Percentiles rank a stretch among this genome's conserved stretches.
Conservation (phyloP, 2,888 invertebrate genomes). For the Laothoe populi region DNA sequence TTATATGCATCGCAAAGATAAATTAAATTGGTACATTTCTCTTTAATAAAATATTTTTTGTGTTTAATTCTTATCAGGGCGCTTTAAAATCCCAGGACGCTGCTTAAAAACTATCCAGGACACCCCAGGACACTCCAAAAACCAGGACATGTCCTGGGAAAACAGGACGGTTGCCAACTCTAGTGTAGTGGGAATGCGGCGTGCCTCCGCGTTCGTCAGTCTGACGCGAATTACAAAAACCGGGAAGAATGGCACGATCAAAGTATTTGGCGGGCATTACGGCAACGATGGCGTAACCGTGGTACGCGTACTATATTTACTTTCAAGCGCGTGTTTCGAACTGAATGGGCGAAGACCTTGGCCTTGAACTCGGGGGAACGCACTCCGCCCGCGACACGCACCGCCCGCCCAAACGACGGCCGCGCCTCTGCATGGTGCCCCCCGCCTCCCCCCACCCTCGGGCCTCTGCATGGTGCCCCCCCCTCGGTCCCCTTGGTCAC, state of each 20-base stretch:
- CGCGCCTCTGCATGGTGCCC: conserved; percentile 55
- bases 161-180: no score
- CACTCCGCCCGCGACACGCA: conserved; percentile 71
- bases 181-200: neutral
- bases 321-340: conserved; percentile 79
- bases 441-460: conserved; percentile 49
- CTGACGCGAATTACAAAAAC: conserved; percentile 32
- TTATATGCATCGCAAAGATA: conserved; percentile 11
- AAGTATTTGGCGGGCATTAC: conserved; percentile 54
- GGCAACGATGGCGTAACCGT: conserved; percentile 64
- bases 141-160: no score
- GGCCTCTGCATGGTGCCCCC: conserved; percentile 53
- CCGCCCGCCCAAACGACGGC: conserved; percentile 72
- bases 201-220: neutral
- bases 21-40: conserved; percentile 10
- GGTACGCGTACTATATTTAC: conserved; percentile 79
- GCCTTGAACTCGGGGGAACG: conserved; percentile 80
- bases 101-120: no score
- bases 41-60: neutral
- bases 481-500: conserved; percentile 49
- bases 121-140: no score
- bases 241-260: conserved; percentile 37
- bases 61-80: no score
- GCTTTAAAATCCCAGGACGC: no score
- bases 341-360: conserved; percentile 80